Conservation (phyloP, 2,113 vertebrate genomes). For the Phrynosoma platyrhinos region DNA sequence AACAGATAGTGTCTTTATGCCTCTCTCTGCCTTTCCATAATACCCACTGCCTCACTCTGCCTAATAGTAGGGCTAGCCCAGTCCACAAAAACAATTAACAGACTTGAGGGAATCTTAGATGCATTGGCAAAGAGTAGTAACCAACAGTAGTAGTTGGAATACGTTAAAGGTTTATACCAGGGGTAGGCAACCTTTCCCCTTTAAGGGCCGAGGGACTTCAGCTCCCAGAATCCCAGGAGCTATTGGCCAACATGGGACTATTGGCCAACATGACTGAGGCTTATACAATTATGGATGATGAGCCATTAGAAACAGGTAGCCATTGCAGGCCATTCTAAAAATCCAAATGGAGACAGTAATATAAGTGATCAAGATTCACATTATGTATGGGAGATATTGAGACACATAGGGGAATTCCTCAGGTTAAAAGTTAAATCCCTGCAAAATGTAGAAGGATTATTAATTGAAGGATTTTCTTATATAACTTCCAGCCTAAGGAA, state of each 20-base stretch:
- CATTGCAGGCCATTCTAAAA: not conserved
- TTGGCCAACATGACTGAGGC: no score
- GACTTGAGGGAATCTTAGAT: not conserved
- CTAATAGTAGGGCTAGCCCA: no score
- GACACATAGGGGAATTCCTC: not conserved
- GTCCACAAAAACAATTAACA: not conserved
- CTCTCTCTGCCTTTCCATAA: no score
- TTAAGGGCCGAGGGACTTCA: no score
- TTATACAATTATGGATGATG: not conserved
- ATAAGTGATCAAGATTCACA: not conserved
- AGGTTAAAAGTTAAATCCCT: not conserved
- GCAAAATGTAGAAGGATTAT: conserved; percentile 7
- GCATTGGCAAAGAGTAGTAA: not conserved
- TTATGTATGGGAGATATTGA: not conserved
- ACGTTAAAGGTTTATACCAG: not conserved
- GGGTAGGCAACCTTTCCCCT: no score
- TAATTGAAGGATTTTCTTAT: conserved; percentile 7
- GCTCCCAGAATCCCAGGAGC: no score
- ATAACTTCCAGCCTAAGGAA: conserved; percentile 1
- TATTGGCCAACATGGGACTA: no score
- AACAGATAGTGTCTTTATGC: no score
- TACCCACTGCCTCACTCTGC: no score
- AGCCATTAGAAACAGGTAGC: not conserved
- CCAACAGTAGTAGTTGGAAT: not conserved
- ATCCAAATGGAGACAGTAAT: not conserved